phyloP scores from a whole-genome alignment of 1,140 invertebrate genomes.

The Zaprionus nigranus region DNA sequence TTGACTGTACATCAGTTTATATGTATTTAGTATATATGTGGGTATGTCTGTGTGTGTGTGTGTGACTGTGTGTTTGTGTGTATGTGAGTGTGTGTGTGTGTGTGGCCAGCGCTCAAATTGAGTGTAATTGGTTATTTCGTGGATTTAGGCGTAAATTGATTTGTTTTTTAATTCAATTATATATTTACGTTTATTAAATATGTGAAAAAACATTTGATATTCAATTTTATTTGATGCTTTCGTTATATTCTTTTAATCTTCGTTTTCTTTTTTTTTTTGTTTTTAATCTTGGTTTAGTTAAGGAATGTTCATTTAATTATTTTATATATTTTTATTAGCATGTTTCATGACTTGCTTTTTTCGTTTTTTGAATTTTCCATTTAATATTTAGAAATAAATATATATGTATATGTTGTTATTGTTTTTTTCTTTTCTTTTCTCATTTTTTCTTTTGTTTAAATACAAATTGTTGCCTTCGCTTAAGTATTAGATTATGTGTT shows the following conservation, averaged over 20 bases:
- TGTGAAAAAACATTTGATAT: slow-evolving; percentile 68
- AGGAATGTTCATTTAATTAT: slow-evolving; percentile 27
- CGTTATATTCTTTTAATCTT: not conserved
- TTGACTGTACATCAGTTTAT: slow-evolving; percentile 26
- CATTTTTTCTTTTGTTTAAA: slow-evolving; percentile 12
- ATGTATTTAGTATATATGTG: slow-evolving; percentile 20
- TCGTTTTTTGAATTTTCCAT: slow-evolving; percentile 6
- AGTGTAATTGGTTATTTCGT: slow-evolving; percentile 25
- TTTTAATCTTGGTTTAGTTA: slow-evolving; percentile 19
- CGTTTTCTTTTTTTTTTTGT: slow-evolving; percentile 30
- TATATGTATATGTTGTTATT: slow-evolving; percentile 13
- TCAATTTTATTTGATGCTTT: slow-evolving; percentile 38
- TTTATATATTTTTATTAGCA: slow-evolving; percentile 24
- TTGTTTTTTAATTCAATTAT: slow-evolving; percentile 28
- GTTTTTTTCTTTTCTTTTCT: not conserved
- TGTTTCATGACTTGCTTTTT: slow-evolving; percentile 20
- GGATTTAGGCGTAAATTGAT: slow-evolving; percentile 31
- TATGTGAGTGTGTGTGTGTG: not conserved
- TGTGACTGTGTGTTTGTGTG: not conserved
- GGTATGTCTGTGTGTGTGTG: not conserved
- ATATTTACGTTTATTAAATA: slow-evolving; percentile 54
- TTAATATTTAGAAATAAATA: slow-evolving; percentile 33
- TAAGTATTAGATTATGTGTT: slow-evolving; percentile 37
- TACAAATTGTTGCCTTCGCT: slow-evolving; percentile 36
- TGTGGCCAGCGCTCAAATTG: slow-evolving; percentile 2